Base-by-base conservation (phyloP, 2,888 invertebrate species). In the Aquatica leii region DNA sequence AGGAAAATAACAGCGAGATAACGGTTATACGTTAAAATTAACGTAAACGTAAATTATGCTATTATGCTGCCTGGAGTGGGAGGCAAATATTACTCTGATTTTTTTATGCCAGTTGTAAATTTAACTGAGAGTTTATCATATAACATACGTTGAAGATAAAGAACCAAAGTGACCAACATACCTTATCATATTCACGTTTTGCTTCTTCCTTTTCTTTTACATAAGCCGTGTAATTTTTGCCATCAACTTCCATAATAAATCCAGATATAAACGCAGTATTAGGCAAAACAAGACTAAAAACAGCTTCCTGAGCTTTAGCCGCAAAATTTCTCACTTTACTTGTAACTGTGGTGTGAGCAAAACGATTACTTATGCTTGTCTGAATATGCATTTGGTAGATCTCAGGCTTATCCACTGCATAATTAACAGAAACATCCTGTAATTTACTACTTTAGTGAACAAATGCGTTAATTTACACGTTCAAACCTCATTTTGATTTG, bases 211-310 rank as follows among this genome's bases (percentile, higher is more conserved):
- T 88, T 74, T 87, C 88, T 74, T 88, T 86, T 0, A 89, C 86
- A 70, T 88, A 87, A 0, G 88, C 88, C 69, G 86, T 84, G 77
- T 88, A 88, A 1, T 85, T 81, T 75, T 86, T 87, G 15, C 87
- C 88, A 59, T 84, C 85, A 9, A 88, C 81, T 57, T 86, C 87
- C 90, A 90, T 90, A 37, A 85, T 78, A 74, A 90, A 90, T 55
- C 87, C 87, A 37, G 88, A 87, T 69, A 90, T 89, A 77, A 88
- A 90, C 0, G 90, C 90, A 0, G 87, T 86, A 63, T 90, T 88
- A 0, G 91, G 91, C 49, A 90, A 78, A 12, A 89, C 83, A 9
- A 90, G 85, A 50, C 86, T 84, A 80, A 90, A 90, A 49, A 84
- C 82, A 4, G 87, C 86, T 77, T 91, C 89, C 68, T 87, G 87